Percentiles rank a stretch among this genome's conserved stretches.
Evolutionary conservation across 2,113 vertebrate species (phyloP).

Genomic region (Laterallus jamaicensis): DNA sequence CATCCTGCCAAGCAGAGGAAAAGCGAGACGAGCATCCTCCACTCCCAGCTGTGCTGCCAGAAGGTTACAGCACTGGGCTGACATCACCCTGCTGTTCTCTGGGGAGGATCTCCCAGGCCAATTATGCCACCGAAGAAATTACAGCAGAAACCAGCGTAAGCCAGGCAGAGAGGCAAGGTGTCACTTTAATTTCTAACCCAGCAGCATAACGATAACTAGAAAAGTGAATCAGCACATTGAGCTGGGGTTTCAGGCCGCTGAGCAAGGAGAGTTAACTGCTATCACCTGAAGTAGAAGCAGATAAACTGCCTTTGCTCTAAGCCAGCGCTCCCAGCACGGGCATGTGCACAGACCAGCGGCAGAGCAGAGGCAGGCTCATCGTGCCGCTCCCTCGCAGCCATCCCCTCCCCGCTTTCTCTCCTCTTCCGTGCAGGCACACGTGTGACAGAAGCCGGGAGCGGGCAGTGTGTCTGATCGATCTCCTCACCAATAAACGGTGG

Average conservation of each 20-base stretch:
- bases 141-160: background rate
- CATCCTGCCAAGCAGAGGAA: too few species aligned
- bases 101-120: background rate
- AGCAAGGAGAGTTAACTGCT: background rate
- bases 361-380: background rate
- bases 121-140: background rate
- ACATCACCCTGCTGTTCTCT: background rate
- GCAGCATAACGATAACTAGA: background rate
- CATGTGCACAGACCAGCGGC: fast-evolving
- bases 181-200: background rate
- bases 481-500: background rate
- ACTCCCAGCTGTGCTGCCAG: background rate
- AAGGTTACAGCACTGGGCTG: fast-evolving
- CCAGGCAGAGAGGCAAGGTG: background rate
- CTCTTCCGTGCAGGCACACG: fast-evolving
- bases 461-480: background rate
- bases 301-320: background rate
- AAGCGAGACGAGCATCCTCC: background rate
- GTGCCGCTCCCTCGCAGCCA: background rate
- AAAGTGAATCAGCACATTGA: background rate
- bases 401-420: too few species aligned
- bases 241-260: background rate
- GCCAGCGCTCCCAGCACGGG: too few species aligned
- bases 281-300: background rate
- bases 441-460: background rate